Evolutionary conservation across 1,140 invertebrate genomes (phyloP).

Genomic region (Meteorus sp.): DNA sequence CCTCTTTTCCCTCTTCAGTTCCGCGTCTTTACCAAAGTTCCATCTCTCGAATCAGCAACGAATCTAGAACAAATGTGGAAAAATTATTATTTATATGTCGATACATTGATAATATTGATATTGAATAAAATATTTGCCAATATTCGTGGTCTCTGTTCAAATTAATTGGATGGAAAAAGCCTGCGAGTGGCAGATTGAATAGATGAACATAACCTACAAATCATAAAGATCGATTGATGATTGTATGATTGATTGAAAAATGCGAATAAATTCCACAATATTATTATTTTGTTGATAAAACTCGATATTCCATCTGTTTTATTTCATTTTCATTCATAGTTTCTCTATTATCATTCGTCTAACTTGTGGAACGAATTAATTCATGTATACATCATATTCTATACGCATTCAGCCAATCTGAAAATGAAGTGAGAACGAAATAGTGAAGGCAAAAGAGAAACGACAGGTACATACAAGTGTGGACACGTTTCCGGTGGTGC

Average conservation of each 20-base stretch:
- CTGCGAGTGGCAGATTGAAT: too few relatives aligned
- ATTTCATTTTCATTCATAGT: neutral
- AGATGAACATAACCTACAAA: too few relatives aligned
- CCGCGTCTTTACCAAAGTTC: neutral
- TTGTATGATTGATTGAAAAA: too few relatives aligned
- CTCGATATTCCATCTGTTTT: neutral
- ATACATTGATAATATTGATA: neutral
- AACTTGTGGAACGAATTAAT: too few relatives aligned
- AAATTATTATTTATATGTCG: neutral
- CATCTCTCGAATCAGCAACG: neutral
- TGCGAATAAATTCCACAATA: too few relatives aligned
- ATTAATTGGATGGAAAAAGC: too few relatives aligned
- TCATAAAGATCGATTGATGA: too few relatives aligned
- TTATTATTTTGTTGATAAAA: too few relatives aligned
- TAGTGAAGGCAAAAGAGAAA: too few relatives aligned
- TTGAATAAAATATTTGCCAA: too few relatives aligned
- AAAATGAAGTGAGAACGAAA: neutral
- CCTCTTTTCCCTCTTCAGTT: neutral
- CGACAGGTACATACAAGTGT: too few relatives aligned
- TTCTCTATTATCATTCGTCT: neutral
- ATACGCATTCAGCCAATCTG: neutral
- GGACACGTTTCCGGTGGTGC: slow-evolving; percentile 9
- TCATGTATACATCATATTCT: neutral
- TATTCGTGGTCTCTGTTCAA: too few relatives aligned
- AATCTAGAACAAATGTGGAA: neutral